Base-by-base conservation (phyloP, 2,888 invertebrate species). In the Horisme vitalbata region DNA sequence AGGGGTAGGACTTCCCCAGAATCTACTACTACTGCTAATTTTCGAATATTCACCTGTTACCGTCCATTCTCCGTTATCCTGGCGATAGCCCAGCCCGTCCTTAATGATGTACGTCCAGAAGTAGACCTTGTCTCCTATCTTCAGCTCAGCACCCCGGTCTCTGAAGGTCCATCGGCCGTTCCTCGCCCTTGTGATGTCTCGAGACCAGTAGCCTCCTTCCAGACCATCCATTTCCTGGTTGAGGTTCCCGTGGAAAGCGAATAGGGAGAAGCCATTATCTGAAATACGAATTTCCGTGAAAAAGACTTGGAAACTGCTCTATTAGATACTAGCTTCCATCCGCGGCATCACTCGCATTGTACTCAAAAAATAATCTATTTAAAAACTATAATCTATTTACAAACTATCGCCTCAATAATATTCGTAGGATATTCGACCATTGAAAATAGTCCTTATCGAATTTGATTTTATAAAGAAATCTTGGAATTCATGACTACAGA, bases 101-200 rank as follows among this genome's bases (percentile, higher is more conserved):
- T 92, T 93, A 33, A 94, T 89, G 0, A 94, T 93, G 63, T 92
- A 94, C 0, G 94, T 91, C 95, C 95, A 95, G 71, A 93, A 95
- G 72, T 95, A 93, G 12, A 95, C 73, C 2, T 83, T 90, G 65
- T 95, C 95, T 0, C 94, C 94, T 0, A 83, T 62, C 58, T 93
- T 92, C n/a, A 95, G 70, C 44, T 75, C 61, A 0, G 92, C 91
- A 1, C 75, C 75, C 1, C 79, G 83, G 66, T 95, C 94, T 10
- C 88, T 83, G 68, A 93, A 95, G 0, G 83, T 92, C 94, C 94
- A 95, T 48, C 91, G 83, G 2, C 93, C 94, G 36, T 92, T 80
- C 57, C 91, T 92, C 0, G 90, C 71, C 54, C 87, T 92, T 0
- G 88, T 69, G 48, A 95, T 92, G 60, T 95, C 95, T 27, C 90